Evolutionary conservation across 2,888 invertebrate species (phyloP), one percentile per base, ranked within the genome.

Genomic region (Lamproptera curius): DNA sequence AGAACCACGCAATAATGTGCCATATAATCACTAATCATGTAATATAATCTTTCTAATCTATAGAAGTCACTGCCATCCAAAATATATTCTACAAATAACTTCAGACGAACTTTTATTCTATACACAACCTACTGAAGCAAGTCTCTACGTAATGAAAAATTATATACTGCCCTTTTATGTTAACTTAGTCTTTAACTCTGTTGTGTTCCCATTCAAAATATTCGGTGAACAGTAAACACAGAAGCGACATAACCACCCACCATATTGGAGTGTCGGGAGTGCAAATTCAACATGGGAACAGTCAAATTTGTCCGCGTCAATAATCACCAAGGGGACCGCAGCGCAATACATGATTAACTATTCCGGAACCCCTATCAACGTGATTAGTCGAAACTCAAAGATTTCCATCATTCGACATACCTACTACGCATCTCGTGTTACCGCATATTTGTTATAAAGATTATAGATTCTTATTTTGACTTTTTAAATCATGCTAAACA

Each of bases 181-280:
- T 28, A 28, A 2, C 2, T 2, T n/a, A 8, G 10, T 9, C 10
- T 2, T 28, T 9, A 28, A 9, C 2, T 10, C 10, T 28, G 31
- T 31, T 15, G 28, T 10, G 10, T 14, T 5, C 14, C 10, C 9
- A 37, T n/a, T 0, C 5, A 10, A 11, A 37, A 9, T 16, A 8
- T n/a, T n/a, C n/a, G n/a, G n/a, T n/a, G n/a, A n/a, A n/a, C n/a
- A n/a, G n/a, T n/a, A n/a, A 20, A 8, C 11, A 36, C 16, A 36
- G 16, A 36, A 16, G 17, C 17, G 11, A 8, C 20, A 20, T 1
- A 38, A 13, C n/a, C n/a, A n/a, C 38, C 9, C 20, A 9, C 9
- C 9, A 38, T 4, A 31, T 36, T 11, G 33, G 38, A 38, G 28
- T 37, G 28, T 46, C 45, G 34, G 14, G 37, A 46, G 28, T 46